These are phyloP conservation scores for Choristoneura fumiferana DNA, from an alignment of 1,140 invertebrate genomes.

Conservation along the genomic window DNA sequence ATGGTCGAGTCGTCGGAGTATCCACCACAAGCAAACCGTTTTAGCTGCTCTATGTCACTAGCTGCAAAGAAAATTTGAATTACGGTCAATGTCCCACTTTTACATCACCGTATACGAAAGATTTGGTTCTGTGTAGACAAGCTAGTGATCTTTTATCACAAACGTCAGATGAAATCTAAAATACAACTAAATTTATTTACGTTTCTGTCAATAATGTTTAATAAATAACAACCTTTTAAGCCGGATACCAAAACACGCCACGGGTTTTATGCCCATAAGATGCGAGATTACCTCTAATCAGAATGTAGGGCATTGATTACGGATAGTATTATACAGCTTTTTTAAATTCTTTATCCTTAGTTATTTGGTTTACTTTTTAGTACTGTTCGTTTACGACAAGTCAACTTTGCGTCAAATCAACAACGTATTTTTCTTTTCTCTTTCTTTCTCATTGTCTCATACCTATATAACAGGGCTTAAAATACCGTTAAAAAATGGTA, in stretches of 20 bases:
- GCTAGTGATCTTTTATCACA: background rate
- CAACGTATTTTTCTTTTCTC: slow-evolving; percentile 6
- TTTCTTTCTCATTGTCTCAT: too few species aligned
- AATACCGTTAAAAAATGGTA: too few species aligned
- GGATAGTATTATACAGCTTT: slow-evolving; percentile 31
- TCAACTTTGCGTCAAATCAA: background rate
- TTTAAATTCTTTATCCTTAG: slow-evolving; percentile 8
- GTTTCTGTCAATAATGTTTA: background rate
- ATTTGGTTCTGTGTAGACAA: background rate
- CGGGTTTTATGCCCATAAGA: slow-evolving; percentile 90
- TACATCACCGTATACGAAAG: background rate
- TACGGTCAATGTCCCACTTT: background rate
- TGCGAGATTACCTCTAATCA: slow-evolving; percentile 91
- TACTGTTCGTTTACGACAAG: background rate
- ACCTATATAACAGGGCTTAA: too few species aligned
- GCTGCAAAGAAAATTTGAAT: slow-evolving; percentile 77
- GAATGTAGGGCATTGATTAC: slow-evolving; percentile 90
- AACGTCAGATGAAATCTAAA: background rate
- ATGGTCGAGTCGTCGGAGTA: slow-evolving; percentile 89
- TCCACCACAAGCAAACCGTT: slow-evolving; percentile 88
- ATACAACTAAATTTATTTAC: too few species aligned
- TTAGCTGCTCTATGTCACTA: slow-evolving; percentile 88
- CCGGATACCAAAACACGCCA: slow-evolving; percentile 91
- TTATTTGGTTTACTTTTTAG: background rate
- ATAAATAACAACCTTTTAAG: slow-evolving; percentile 82